phyloP scores from a whole-genome alignment of 2,113 vertebrate genomes.

The Oncorhynchus nerka region DNA sequence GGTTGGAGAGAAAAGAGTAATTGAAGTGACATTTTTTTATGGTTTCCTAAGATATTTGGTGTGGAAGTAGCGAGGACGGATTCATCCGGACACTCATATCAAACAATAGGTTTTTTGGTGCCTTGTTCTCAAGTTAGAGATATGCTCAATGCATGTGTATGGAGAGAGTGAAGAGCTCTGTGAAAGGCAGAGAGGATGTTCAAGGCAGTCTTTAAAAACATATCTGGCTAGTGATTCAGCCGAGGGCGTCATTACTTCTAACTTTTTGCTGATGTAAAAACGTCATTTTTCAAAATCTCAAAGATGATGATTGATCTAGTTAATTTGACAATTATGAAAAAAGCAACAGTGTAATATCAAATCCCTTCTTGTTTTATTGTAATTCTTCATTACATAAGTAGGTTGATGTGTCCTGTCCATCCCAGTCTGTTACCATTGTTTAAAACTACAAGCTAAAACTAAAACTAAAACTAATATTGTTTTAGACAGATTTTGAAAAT shows the following conservation, averaged over 20 bases:
- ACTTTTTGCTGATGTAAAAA: too few relatives aligned
- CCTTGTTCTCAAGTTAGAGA: conserved; percentile 52
- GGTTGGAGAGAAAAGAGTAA: conserved; percentile 52
- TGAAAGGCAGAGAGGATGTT: conserved; percentile 65
- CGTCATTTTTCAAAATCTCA: too few relatives aligned
- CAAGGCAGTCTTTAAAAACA: conserved; percentile 49
- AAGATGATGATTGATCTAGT: too few relatives aligned
- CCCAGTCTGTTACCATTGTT: too few relatives aligned
- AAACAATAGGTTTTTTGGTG: conserved; percentile 49
- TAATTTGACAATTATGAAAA: too few relatives aligned
- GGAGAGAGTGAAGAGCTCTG: conserved; percentile 63
- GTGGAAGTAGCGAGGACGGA: conserved; percentile 15
- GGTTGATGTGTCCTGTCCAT: too few relatives aligned
- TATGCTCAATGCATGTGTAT: conserved; percentile 66
- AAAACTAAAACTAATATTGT: too few relatives aligned
- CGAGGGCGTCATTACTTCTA: too few relatives aligned
- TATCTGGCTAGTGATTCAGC: neutral
- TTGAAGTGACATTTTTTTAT: conserved; percentile 68
- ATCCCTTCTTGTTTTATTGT: too few relatives aligned
- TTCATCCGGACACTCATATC: conserved; percentile 40
- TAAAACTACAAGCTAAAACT: too few relatives aligned
- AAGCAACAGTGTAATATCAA: too few relatives aligned
- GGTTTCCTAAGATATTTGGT: conserved; percentile 63
- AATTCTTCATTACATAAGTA: too few relatives aligned
- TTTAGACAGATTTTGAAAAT: conserved; percentile 50